Base-by-base conservation (phyloP, 2,113 vertebrate genomes). In the Plestiodon gilberti region DNA sequence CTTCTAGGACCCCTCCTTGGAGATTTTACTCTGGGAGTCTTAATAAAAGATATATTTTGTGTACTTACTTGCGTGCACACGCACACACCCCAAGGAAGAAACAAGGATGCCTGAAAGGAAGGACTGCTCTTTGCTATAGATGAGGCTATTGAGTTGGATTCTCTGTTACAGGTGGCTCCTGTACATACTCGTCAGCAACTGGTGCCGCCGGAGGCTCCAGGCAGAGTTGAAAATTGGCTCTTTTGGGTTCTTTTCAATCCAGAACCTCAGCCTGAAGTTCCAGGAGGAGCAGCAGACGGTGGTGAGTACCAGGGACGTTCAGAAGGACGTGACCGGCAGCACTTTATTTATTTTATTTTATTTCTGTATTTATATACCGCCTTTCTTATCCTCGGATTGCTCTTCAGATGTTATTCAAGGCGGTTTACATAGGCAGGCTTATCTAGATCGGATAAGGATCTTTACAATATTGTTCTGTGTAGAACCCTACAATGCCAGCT, bases 161-260 rank as follows among this genome's bases (percentile, higher is more conserved):
- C 78, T 17, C 79, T 64, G 73, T 43, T 20, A 3, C 90, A 99
- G 99, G 93, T 99, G 98, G 98, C 94, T 99, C 87, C 91, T 96
- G 1, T 97, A 97, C 92, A 96, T 95, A 43, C 91, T 98, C 94
- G 97, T 96, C 1, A 96, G 98, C 87, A 96, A 95, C 40, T 96
- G 98, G 96, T 98, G 98, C 92, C 97, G 97, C 86, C 97, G 93
- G 30, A 96, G 96, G 85, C 96, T 99, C 70, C 97, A 97, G 6
- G 98, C 98, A 0, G 98, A 99, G 57, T 94, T 99, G 43, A 99
- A 98, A 95, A 98, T 99, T 0, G 97, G 97, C 85, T 98, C 98
- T 67, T 96, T 99, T 0, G 97, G 98, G 28, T 95, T 99, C 92
- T 98, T 99, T 89, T 98, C 98, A 92, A 95, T 99, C 28, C 95